Base-by-base conservation (phyloP, 2,113 vertebrate species). In the Eudyptes chrysolophus region DNA sequence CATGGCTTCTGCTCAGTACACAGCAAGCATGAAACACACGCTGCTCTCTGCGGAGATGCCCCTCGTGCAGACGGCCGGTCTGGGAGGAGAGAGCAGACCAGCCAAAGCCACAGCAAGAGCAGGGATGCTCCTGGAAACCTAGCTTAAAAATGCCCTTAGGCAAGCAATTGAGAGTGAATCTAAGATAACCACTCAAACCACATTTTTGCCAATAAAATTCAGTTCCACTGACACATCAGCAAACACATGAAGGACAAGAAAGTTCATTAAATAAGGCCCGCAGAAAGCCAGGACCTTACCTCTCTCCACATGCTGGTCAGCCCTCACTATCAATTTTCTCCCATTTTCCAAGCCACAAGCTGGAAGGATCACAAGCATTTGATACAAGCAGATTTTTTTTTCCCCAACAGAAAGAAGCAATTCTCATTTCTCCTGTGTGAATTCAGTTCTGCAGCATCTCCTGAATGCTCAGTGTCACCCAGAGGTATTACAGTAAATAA, bases 281-380 rank as follows among this genome's bases (percentile, higher is more conserved):
- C n/a, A 44, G 54, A 69, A 89, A 94, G 48, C 2, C 77, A 93
- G 48, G 34, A 46, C 49, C 49, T 71, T 32, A 26, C 84, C 26
- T 65, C 76, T 66, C 79, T 65, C 26, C 62, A 27, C 61, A 46
- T 7, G 29, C 24, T 15, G 2, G 11, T 65, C 76, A 86, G 58
- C 24, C 71, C 64, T 54, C 54, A 8, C 87, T 51, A 55, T 26
- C 69, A 64, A 52, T 80, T 90, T 90, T 82, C 78, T 83, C 49
- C 84, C 18, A 24, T 87, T 91, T 96, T 87, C 77, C 69, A 84
- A 87, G 62, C 38, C 81, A 96, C 61, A 57, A 58, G 48, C 61
- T 48, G 19, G 9, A 94, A 84, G 58, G 32, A 87, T 66, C 70
- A 74, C 42, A 22, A 58, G 54, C 49, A 54, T 48, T 70, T 30